Evolutionary conservation across 2,797 vertebrate genomes (phyloP).

Genomic region (Podargus strigoides): DNA sequence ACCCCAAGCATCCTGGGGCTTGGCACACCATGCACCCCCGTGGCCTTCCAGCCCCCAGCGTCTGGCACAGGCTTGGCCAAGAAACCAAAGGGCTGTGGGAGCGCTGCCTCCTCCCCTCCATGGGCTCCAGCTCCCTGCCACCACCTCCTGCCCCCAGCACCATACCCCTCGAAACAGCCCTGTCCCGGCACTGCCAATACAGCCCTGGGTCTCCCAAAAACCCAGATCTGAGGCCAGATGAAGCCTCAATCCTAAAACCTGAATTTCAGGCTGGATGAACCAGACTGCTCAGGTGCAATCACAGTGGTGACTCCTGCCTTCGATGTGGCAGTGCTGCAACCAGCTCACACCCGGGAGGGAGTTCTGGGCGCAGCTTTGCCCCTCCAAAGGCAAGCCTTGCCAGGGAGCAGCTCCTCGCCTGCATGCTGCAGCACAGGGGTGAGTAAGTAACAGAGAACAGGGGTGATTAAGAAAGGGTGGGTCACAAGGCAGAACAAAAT

Average conservation of each 20-base stretch:
- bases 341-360: not conserved
- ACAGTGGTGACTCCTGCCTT: not conserved
- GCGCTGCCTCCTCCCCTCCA: not conserved
- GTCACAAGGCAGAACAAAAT: not conserved
- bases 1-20: not conserved
- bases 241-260: not conserved
- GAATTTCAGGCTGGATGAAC: not conserved
- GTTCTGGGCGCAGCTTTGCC: not conserved
- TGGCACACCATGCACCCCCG: fast-evolving
- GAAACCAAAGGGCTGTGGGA: not conserved
- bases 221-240: not conserved
- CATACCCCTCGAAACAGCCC: not conserved
- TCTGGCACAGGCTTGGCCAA: not conserved
- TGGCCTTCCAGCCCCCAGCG: not conserved
- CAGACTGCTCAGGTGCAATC: not conserved
- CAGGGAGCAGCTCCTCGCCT: not conserved
- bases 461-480: not conserved
- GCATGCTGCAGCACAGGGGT: fast-evolving
- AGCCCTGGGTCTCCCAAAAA: not conserved
- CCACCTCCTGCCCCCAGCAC: not conserved
- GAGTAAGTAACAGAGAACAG: too few relatives aligned
- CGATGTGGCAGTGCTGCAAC: fast-evolving
- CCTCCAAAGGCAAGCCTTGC: not conserved
- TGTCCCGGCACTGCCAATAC: not conserved
- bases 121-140: not conserved